A percentile compares a stretch with the other conserved stretches of the same genome.
These are phyloP conservation scores for Ecdyonurus torrentis DNA, from an alignment of 2,888 invertebrate genomes.

Conservation along the genomic window DNA sequence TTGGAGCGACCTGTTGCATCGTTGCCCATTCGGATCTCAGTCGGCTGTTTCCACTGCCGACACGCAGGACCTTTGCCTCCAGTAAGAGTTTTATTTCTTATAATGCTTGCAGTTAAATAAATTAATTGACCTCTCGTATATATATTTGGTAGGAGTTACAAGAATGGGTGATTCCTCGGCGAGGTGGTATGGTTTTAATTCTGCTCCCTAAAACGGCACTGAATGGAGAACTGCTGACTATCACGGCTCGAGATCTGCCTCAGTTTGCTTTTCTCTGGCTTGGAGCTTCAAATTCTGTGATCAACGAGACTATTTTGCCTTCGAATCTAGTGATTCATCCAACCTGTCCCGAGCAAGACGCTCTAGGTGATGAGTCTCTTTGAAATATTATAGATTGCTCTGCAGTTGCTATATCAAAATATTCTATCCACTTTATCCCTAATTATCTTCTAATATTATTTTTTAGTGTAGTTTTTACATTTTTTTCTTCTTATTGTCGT, in stretches of 20 bases:
- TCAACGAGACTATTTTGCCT: not conserved
- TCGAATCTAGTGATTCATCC: not conserved
- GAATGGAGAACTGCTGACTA: not conserved
- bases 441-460: too few relatives aligned
- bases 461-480: too few relatives aligned
- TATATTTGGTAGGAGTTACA: not conserved
- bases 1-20: not conserved
- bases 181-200: not conserved
- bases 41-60: not conserved
- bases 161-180: not conserved
- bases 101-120: not conserved
- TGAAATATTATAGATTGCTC: too few relatives aligned
- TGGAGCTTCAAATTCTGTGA: not conserved
- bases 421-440: too few relatives aligned
- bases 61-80: not conserved
- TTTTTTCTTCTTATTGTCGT: too few relatives aligned
- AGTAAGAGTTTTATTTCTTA: too few relatives aligned
- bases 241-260: not conserved
- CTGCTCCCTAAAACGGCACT: not conserved
- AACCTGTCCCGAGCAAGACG: not conserved
- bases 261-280: not conserved
- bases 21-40: not conserved
- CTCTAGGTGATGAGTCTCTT: not conserved
- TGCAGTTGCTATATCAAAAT: too few relatives aligned
- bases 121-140: not conserved